Conservation (phyloP, 2,113 vertebrate genomes). For the Scomber colias region DNA sequence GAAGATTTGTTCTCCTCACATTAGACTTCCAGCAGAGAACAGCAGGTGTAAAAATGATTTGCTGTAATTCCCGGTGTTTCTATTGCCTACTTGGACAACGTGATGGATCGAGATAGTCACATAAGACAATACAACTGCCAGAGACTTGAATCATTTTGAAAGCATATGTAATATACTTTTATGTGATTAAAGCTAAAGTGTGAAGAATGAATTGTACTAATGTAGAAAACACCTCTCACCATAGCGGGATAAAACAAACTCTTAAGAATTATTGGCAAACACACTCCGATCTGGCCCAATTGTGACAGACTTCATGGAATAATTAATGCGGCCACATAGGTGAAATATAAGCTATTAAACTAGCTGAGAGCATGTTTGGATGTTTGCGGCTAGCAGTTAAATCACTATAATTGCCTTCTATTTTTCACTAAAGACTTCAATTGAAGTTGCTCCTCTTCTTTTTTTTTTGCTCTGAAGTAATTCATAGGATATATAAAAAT, state of each 20-base stretch:
- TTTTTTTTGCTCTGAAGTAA: conserved; percentile 23
- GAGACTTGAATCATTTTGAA: conserved; percentile 2
- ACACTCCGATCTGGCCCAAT: conserved; percentile 36
- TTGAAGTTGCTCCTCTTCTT: conserved; percentile 19
- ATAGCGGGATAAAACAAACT: conserved; percentile 60
- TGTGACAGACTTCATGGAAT: conserved; percentile 35
- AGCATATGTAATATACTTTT: conserved; percentile 6
- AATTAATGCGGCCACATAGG: conserved; percentile 54
- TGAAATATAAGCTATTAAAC: conserved; percentile 71
- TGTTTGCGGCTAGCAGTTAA: conserved; percentile 60
- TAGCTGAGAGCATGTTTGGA: conserved; percentile 42
- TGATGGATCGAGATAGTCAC: neutral
- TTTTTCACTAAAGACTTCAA: conserved; percentile 46
- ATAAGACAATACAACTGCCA: conserved; percentile 19
- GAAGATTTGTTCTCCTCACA: conserved; percentile 18
- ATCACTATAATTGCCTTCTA: conserved; percentile 63
- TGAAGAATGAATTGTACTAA: conserved; percentile 41
- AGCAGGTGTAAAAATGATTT: conserved; percentile 47
- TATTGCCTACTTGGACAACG: conserved; percentile 22
- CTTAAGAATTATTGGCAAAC: conserved; percentile 44
- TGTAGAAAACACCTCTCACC: conserved; percentile 33
- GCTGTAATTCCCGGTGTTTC: conserved; percentile 25
- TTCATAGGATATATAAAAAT: neutral
- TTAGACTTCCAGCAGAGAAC: conserved; percentile 25
- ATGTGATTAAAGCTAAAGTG: conserved; percentile 19